Evolutionary conservation across 2,113 vertebrate species (phyloP).

Genomic region (Poeciliopsis retropinna): DNA sequence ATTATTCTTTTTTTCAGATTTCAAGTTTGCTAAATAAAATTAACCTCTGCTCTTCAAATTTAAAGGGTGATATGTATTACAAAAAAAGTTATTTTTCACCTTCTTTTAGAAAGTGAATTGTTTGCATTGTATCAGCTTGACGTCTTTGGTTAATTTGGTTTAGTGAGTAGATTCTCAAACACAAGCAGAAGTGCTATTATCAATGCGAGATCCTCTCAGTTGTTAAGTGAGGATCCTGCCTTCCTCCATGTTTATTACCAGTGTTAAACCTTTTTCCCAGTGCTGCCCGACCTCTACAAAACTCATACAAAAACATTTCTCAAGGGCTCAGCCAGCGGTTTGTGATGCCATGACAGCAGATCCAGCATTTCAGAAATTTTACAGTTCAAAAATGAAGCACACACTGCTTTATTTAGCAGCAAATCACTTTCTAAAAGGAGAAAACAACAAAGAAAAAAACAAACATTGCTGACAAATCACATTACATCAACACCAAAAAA

Average conservation of each 20-base stretch:
- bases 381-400: constrained; percentile 29
- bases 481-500: not conserved
- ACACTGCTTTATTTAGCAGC: constrained; percentile 7
- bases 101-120: too few species aligned
- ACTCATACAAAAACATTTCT: constrained; percentile 61
- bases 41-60: constrained; percentile 1
- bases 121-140: not conserved
- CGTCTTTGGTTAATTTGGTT: constrained; percentile 14
- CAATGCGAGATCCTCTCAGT: constrained; percentile 44
- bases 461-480: not conserved
- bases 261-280: constrained; percentile 52
- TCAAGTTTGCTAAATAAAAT: not conserved
- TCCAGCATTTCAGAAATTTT: constrained; percentile 36
- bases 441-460: constrained; percentile 31
- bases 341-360: constrained; percentile 61
- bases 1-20: constrained; percentile 28
- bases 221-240: constrained; percentile 34
- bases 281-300: constrained; percentile 33
- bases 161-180: constrained; percentile 6
- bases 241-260: constrained; percentile 64
- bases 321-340: constrained; percentile 58
- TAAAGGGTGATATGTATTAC: too few species aligned
- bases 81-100: too few species aligned
- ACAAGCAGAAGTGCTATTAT: constrained; percentile 47
- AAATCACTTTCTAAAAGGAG: too few species aligned